Evolutionary conservation across 2,113 vertebrate species (phyloP).

Genomic region (Etheostoma cragini): DNA sequence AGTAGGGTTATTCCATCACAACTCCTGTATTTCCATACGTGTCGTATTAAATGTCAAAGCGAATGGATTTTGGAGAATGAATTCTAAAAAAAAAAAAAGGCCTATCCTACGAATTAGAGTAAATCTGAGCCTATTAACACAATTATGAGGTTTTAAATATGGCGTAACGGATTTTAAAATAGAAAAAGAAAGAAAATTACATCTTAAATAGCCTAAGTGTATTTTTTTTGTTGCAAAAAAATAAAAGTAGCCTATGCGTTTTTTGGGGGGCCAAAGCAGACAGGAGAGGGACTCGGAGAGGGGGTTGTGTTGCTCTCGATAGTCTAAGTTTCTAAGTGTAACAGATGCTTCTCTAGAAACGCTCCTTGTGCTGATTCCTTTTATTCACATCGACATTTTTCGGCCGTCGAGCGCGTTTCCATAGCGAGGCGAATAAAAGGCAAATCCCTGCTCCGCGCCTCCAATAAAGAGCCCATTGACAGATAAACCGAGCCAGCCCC

Average conservation of each 20-base stretch:
- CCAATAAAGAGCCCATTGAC: slow-evolving; percentile 97
- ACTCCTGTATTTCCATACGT: slow-evolving; percentile 11
- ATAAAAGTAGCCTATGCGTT: slow-evolving; percentile 58
- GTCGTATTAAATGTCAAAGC: slow-evolving; percentile 25
- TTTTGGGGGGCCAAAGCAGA: slow-evolving; percentile 43
- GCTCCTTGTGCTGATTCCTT: slow-evolving; percentile 93
- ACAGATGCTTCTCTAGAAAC: slow-evolving; percentile 98
- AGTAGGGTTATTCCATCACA: background rate
- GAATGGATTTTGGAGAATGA: slow-evolving; percentile 21
- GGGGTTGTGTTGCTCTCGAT: slow-evolving; percentile 88
- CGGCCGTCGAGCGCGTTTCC: slow-evolving; percentile 97
- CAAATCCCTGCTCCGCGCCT: slow-evolving; percentile 95
- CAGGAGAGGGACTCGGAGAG: slow-evolving; percentile 58
- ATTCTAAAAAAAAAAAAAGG: background rate
- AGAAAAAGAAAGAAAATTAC: background rate
- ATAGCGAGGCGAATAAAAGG: slow-evolving; percentile 99
- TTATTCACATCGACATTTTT: slow-evolving; percentile 97
- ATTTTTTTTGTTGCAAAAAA: slow-evolving; percentile 31
- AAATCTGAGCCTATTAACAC: background rate
- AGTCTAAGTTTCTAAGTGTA: slow-evolving; percentile 99
- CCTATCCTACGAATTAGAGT: background rate
- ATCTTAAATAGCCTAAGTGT: background rate
- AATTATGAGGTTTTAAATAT: background rate
- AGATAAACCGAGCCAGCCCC: slow-evolving; percentile 88
- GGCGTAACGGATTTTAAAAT: background rate